Conservation (phyloP, 1,140 invertebrate genomes). For the Ridgeia piscesae region DNA sequence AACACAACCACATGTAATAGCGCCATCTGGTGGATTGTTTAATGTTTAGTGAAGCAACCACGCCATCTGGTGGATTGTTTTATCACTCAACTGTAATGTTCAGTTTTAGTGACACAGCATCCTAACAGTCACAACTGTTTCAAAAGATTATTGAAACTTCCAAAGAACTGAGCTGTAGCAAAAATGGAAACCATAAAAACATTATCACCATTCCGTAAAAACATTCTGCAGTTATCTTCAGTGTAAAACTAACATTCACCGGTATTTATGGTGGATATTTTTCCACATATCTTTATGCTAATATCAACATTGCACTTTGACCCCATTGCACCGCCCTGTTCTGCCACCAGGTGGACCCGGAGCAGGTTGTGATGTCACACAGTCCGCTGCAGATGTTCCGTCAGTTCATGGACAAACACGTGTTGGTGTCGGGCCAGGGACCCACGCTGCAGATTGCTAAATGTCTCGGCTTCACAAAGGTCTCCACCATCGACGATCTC, state of each 20-base stretch:
- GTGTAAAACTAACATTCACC: neutral
- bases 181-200: too few relatives aligned
- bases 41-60: neutral
- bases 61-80: neutral
- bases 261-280: neutral
- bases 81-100: neutral
- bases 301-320: conserved; percentile 1
- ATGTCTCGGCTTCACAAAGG: conserved; percentile 70
- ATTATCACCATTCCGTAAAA: too few relatives aligned
- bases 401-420: conserved; percentile 68
- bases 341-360: conserved; percentile 59
- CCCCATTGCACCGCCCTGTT: neutral
- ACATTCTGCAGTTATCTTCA: neutral
- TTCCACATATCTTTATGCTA: neutral
- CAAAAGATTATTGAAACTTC: too few relatives aligned
- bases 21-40: neutral
- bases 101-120: too few relatives aligned
- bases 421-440: conserved; percentile 73
- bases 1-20: neutral
- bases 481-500: conserved; percentile 67
- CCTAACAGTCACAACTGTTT: too few relatives aligned
- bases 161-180: too few relatives aligned
- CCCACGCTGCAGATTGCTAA: conserved; percentile 67
- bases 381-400: conserved; percentile 69
- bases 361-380: conserved; percentile 74